Conservation (phyloP, 2,797 vertebrate species). For the Malurus splendens region DNA sequence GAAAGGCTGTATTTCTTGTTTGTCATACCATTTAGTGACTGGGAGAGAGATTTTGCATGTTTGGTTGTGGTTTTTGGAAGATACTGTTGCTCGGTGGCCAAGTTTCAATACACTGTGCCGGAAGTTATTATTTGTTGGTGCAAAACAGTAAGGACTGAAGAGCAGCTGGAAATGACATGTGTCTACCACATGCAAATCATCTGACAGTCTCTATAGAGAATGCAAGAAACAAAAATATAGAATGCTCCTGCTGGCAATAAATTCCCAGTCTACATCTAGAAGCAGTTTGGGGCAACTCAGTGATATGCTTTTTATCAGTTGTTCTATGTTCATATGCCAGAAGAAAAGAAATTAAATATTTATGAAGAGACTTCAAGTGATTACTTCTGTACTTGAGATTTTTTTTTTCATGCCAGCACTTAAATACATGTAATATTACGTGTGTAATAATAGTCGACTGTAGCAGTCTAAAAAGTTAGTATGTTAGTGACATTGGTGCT, state of each 20-base stretch:
- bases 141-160: background rate
- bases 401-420: background rate
- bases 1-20: background rate
- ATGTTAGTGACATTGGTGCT: background rate
- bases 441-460: background rate
- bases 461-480: background rate
- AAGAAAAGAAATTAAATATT: background rate
- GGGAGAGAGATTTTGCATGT: background rate
- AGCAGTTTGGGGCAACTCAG: background rate
- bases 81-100: background rate
- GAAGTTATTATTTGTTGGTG: background rate
- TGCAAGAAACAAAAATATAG: constrained; percentile 42
- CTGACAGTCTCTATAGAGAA: background rate
- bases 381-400: background rate
- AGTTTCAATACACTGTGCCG: background rate
- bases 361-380: background rate
- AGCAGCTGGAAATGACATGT: constrained; percentile 32
- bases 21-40: background rate
- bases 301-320: background rate
- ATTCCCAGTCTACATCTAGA: background rate
- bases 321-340: background rate
- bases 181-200: background rate
- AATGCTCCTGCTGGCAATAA: constrained; percentile 13
- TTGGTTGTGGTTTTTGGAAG: background rate
- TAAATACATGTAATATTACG: background rate